Percentiles rank a stretch among this genome's conserved stretches.
These are phyloP conservation scores for Platalea minor DNA, from an alignment of 2,797 vertebrate genomes.

Conservation along the genomic window DNA sequence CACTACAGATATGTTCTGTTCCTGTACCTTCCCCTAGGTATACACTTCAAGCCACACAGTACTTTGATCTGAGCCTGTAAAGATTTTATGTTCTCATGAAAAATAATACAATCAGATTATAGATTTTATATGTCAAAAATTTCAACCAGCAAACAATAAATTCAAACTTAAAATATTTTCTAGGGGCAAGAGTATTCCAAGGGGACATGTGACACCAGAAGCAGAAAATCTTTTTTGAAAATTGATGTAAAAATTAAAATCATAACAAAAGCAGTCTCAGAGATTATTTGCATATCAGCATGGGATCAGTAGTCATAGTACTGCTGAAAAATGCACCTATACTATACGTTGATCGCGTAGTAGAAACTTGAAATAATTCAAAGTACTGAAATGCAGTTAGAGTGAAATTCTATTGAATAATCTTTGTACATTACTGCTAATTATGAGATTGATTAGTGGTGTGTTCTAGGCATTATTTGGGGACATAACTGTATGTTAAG, in stretches of 20 bases:
- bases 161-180: conserved; percentile 2
- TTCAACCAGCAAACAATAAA: neutral
- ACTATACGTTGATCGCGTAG: accelerated
- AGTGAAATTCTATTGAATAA: neutral
- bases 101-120: conserved; percentile 18
- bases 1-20: neutral
- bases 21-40: neutral
- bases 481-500: neutral
- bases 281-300: neutral
- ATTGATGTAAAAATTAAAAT: neutral
- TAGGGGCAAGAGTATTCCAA: neutral
- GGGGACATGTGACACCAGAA: neutral
- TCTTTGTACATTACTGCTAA: neutral
- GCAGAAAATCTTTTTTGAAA: neutral
- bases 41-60: neutral
- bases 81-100: conserved; percentile 35
- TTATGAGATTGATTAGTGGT: neutral
- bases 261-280: neutral
- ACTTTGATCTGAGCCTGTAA: neutral
- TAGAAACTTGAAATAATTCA: neutral
- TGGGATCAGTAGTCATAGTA: neutral
- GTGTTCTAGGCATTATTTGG: neutral
- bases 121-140: neutral
- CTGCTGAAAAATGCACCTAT: neutral
- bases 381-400: neutral